Percentiles rank a stretch among this genome's conserved stretches.
phyloP scores from a whole-genome alignment of 1,140 invertebrate species.

The Drosophila littoralis region DNA sequence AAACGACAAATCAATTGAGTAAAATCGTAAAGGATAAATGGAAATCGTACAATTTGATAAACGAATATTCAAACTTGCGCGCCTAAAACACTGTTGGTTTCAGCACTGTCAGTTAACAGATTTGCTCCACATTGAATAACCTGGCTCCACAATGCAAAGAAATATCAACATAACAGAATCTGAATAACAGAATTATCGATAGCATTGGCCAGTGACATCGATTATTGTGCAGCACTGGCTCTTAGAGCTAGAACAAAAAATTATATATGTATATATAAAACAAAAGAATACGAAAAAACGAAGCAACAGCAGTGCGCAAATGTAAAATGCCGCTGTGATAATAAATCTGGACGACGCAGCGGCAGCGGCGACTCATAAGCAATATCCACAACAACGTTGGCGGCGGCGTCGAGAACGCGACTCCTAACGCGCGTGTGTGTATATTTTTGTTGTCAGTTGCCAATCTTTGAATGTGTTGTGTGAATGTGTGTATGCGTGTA shows the following conservation, averaged over 20 bases:
- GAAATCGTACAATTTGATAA: background rate
- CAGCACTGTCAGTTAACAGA: conserved; percentile 1
- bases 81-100: background rate
- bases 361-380: conserved; percentile 54
- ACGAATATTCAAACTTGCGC: conserved; percentile 1
- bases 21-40: background rate
- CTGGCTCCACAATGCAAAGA: background rate
- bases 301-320: conserved; percentile 65
- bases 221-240: conserved; percentile 31
- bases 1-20: background rate
- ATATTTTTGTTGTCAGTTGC: conserved; percentile 49
- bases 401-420: conserved; percentile 59
- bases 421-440: conserved; percentile 54
- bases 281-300: conserved; percentile 29
- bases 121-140: conserved; percentile 9
- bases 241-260: conserved; percentile 37
- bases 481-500: conserved; percentile 1
- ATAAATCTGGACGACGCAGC: conserved; percentile 71
- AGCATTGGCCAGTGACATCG: conserved; percentile 18
- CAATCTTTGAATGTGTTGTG: conserved; percentile 12
- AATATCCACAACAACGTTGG: conserved; percentile 50
- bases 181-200: conserved; percentile 26
- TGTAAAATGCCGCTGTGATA: conserved; percentile 76
- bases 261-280: conserved; percentile 24
- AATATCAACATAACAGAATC: background rate